Percentiles rank a stretch among this genome's conserved stretches.
Conservation (phyloP, 2,888 invertebrate genomes). For the Agrotis puta region DNA sequence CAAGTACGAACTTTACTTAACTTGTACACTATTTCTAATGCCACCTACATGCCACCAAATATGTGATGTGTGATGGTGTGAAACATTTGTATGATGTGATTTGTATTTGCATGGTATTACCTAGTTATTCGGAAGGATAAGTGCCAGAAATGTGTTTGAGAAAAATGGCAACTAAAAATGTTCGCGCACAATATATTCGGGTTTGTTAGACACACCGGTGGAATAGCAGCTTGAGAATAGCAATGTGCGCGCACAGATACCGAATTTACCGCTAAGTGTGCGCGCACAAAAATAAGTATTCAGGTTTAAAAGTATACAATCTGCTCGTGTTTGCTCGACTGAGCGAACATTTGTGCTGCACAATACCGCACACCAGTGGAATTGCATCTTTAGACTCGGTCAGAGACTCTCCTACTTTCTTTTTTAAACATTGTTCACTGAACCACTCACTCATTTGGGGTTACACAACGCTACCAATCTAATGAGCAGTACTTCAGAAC, state of each 20-base stretch:
- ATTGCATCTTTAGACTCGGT: too few relatives aligned
- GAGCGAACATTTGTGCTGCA: too few relatives aligned
- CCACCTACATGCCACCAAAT: conserved; percentile 61
- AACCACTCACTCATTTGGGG: conserved; percentile 25
- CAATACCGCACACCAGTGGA: too few relatives aligned
- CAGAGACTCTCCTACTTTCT: neutral
- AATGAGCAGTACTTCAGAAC: conserved; percentile 39
- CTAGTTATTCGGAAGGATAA: neutral
- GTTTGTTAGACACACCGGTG: too few relatives aligned
- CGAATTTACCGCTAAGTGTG: too few relatives aligned
- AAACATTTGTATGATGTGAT: conserved; percentile 31
- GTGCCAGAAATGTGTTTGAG: neutral
- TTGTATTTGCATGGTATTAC: conserved; percentile 15
- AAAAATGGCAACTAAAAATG: too few relatives aligned
- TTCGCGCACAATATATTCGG: too few relatives aligned
- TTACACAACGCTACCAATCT: conserved; percentile 34
- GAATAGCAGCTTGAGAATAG: too few relatives aligned
- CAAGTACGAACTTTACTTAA: conserved; percentile 70
- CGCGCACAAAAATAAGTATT: too few relatives aligned
- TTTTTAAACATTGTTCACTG: conserved; percentile 14
- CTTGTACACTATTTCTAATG: conserved; percentile 60
- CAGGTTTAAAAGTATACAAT: too few relatives aligned
- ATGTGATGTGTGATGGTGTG: conserved; percentile 47
- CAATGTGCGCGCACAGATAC: too few relatives aligned
- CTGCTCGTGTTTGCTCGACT: too few relatives aligned